Percentiles rank a stretch among this genome's conserved stretches.
These are phyloP conservation scores for Pipistrellus kuhlii DNA, from an alignment of 2,797 vertebrate genomes.

Conservation along the genomic window DNA sequence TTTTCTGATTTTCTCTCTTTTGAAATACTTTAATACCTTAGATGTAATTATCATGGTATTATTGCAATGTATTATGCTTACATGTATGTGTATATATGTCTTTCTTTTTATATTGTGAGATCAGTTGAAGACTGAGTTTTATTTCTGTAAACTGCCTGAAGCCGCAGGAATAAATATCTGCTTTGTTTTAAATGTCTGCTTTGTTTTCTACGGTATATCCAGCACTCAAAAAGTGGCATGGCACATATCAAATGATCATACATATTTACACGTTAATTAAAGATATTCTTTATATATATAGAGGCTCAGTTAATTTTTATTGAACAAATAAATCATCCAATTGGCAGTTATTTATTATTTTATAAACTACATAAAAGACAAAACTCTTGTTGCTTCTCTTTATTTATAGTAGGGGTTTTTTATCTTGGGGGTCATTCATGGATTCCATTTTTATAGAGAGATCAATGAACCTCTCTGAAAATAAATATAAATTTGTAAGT, in stretches of 20 bases:
- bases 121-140: not conserved
- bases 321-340: not conserved
- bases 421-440: not conserved
- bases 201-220: not conserved
- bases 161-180: not conserved
- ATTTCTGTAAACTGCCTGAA: not conserved
- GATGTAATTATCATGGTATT: not conserved
- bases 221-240: not conserved
- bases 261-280: not conserved
- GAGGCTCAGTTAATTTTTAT: conserved; percentile 20
- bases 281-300: conserved; percentile 4
- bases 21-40: not conserved
- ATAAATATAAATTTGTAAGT: not conserved
- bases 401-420: not conserved
- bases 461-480: not conserved
- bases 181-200: not conserved
- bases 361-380: not conserved
- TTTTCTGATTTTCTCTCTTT: not conserved
- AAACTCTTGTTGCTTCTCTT: not conserved
- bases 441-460: not conserved
- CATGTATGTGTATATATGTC: not conserved
- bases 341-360: not conserved
- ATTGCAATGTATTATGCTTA: not conserved
- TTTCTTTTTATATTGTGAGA: not conserved
- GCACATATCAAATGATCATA: not conserved